phyloP scores from a whole-genome alignment of 2,888 invertebrate genomes.

The Ctena decussata region DNA sequence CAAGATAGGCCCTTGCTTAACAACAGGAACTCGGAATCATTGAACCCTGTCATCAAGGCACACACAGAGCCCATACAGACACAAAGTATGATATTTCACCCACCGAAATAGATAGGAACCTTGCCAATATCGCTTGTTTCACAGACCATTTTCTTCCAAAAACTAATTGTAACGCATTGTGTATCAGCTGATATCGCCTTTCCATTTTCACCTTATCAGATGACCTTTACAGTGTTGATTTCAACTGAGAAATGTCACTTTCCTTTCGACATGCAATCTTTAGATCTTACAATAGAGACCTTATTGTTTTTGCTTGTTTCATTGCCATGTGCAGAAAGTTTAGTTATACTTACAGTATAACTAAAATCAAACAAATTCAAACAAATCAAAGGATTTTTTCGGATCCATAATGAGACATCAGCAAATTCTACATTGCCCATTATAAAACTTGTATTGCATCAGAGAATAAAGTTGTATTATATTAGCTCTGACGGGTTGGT shows the following conservation, averaged over 20 bases:
- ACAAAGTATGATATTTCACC: conserved; percentile 26
- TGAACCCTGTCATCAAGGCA: conserved; percentile 11
- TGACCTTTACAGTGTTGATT: conserved; percentile 38
- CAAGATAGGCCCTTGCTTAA: conserved; percentile 3
- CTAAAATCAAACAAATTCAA: too few relatives aligned
- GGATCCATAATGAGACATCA: too few relatives aligned
- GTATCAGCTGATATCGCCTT: conserved; percentile 17
- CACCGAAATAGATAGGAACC: conserved; percentile 26
- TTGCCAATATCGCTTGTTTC: conserved; percentile 33
- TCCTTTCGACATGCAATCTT: conserved; percentile 33
- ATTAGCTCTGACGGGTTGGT: too few relatives aligned
- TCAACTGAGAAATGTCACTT: conserved; percentile 54
- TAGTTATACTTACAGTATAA: too few relatives aligned
- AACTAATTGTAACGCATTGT: background rate
- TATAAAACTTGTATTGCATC: too few relatives aligned
- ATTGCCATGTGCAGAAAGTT: too few relatives aligned
- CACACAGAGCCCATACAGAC: background rate
- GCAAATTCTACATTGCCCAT: too few relatives aligned
- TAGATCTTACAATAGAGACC: background rate
- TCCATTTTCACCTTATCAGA: conserved; percentile 25
- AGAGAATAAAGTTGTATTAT: too few relatives aligned
- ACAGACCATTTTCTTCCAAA: background rate
- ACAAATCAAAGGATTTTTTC: too few relatives aligned
- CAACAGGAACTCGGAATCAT: background rate
- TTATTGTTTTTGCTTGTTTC: background rate